phyloP scores from a whole-genome alignment of 2,888 invertebrate genomes.

The Anoncus sp. region DNA sequence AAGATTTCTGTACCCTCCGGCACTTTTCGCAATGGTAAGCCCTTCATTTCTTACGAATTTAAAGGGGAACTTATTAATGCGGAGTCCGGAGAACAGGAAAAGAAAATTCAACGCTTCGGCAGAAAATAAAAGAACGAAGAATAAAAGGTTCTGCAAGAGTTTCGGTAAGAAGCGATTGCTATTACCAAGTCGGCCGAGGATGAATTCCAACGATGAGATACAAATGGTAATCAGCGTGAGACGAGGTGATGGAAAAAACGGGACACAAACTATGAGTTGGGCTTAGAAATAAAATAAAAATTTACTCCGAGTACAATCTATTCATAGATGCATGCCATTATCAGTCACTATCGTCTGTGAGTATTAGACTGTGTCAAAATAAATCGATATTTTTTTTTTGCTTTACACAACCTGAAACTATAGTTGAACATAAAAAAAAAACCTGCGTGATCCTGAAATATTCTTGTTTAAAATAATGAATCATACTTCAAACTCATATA shows the following conservation, averaged over 20 bases:
- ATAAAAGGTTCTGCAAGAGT: conserved; percentile 17
- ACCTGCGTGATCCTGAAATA: too few species aligned
- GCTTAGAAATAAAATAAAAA: neutral
- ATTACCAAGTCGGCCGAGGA: conserved; percentile 13
- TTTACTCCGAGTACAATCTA: neutral
- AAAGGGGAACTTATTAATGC: conserved; percentile 21
- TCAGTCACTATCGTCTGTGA: too few species aligned
- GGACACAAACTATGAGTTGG: neutral
- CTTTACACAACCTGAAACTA: too few species aligned
- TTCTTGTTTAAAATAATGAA: too few species aligned
- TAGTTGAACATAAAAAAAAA: too few species aligned
- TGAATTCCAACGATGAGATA: neutral
- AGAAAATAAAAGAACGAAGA: conserved; percentile 29
- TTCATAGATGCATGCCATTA: too few species aligned
- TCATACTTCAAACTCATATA: too few species aligned
- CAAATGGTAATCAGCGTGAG: conserved; percentile 1
- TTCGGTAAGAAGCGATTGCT: conserved; percentile 16
- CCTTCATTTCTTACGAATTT: conserved; percentile 13
- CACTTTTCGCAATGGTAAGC: conserved; percentile 11
- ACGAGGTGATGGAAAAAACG: neutral
- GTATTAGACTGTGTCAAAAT: too few species aligned
- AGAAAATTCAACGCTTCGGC: conserved; percentile 5
- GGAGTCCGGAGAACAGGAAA: conserved; percentile 13
- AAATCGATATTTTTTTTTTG: too few species aligned
- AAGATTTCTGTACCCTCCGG: conserved; percentile 7